Percentiles rank a stretch among this genome's conserved stretches.
Conservation (phyloP, 2,888 invertebrate species). For the Polymixis lichenea region DNA sequence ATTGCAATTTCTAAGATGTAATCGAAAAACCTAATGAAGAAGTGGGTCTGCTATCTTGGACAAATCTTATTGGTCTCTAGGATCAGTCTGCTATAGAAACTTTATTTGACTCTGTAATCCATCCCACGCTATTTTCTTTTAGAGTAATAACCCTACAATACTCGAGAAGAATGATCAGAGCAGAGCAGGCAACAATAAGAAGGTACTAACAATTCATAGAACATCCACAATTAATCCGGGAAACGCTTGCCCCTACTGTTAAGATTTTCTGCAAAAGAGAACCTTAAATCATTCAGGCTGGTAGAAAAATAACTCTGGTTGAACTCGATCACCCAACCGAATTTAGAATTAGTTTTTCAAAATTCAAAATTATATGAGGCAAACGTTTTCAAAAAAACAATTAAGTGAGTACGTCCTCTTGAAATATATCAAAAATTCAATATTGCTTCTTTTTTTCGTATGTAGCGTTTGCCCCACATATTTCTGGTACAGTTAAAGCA, state of each 20-base stretch:
- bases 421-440: too few relatives aligned
- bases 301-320: background rate
- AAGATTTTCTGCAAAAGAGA: background rate
- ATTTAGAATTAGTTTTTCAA: background rate
- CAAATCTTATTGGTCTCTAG: background rate
- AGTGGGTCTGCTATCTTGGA: background rate
- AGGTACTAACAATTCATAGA: background rate
- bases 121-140: background rate
- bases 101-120: background rate
- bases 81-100: background rate
- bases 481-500: too few relatives aligned
- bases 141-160: background rate
- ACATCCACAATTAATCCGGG: background rate
- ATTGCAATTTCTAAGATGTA: background rate
- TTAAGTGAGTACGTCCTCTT: background rate
- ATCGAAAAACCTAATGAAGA: background rate
- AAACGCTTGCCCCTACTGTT: background rate
- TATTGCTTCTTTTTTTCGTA: background rate
- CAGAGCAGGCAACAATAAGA: background rate
- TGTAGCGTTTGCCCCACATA: background rate
- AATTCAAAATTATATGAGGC: background rate
- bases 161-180: background rate
- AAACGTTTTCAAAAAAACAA: background rate
- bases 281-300: background rate
- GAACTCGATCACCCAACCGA: background rate